Evolutionary conservation across 1,140 invertebrate species (phyloP).

Genomic region (Pseudomyrmex dendroicus): DNA sequence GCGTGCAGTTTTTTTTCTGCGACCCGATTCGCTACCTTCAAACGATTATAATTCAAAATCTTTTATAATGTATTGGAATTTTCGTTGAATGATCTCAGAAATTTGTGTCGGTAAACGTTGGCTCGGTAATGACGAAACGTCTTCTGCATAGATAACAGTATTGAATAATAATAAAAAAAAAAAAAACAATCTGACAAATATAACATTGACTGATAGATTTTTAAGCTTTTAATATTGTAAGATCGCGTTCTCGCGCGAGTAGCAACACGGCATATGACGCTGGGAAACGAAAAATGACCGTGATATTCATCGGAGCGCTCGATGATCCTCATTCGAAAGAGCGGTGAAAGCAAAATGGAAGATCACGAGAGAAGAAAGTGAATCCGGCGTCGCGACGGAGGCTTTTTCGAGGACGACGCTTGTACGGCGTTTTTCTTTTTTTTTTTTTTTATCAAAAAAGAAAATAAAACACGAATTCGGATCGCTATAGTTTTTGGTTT

Average conservation of each 20-base stretch:
- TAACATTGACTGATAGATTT: too few relatives aligned
- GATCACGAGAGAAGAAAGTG: slow-evolving; percentile 74
- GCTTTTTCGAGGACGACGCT: slow-evolving; percentile 10
- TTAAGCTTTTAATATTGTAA: background rate
- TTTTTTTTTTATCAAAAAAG: background rate
- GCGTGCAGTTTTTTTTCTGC: too few relatives aligned
- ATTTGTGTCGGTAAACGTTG: too few relatives aligned
- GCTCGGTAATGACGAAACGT: too few relatives aligned
- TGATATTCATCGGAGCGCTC: slow-evolving; percentile 57
- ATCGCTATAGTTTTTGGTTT: too few relatives aligned
- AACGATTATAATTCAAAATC: too few relatives aligned
- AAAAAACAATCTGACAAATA: too few relatives aligned
- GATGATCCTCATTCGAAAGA: slow-evolving; percentile 51
- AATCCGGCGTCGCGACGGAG: slow-evolving; percentile 58
- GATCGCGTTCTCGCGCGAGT: background rate
- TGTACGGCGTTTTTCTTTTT: slow-evolving; percentile 24
- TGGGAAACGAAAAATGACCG: slow-evolving; percentile 22
- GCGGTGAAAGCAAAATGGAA: slow-evolving; percentile 75
- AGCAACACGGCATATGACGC: background rate
- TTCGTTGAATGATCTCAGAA: too few relatives aligned
- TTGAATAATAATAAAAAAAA: too few relatives aligned
- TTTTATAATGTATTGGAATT: too few relatives aligned
- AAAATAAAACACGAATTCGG: slow-evolving; percentile 6
- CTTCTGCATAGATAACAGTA: too few relatives aligned
- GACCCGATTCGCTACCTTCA: too few relatives aligned